A percentile compares a stretch with the other conserved stretches of the same genome.
Evolutionary conservation across 1,140 invertebrate species (phyloP).

Genomic region (Rhagoletis pomonella): DNA sequence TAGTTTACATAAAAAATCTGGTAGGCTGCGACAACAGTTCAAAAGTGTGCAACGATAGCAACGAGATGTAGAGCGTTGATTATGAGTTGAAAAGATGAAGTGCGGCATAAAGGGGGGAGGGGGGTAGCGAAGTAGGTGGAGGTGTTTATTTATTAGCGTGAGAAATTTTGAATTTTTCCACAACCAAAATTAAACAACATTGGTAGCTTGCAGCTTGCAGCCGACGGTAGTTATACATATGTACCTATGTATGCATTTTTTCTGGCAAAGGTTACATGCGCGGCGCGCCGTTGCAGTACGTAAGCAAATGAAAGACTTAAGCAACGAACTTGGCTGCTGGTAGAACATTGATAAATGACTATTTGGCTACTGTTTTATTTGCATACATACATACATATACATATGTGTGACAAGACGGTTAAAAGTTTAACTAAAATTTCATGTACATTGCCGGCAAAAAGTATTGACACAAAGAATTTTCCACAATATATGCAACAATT

Average conservation of each 20-base stretch:
- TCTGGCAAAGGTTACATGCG: too few species aligned
- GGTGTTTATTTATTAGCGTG: conserved; percentile 46
- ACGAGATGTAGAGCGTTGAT: conserved; percentile 33
- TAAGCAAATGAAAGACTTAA: conserved; percentile 15
- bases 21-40: not conserved
- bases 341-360: not conserved
- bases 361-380: not conserved
- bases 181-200: not conserved
- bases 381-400: too few species aligned
- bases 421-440: too few species aligned
- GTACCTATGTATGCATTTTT: not conserved
- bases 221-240: not conserved
- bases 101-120: not conserved
- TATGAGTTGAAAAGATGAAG: not conserved
- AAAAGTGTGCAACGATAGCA: conserved; percentile 4
- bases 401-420: too few species aligned
- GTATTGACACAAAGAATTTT: too few species aligned
- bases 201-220: too few species aligned
- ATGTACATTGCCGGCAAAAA: too few species aligned
- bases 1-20: not conserved
- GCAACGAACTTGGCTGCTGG: not conserved
- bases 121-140: not conserved
- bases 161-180: conserved; percentile 1
- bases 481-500: too few species aligned
- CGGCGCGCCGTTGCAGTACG: too few species aligned